Percentiles rank a stretch among this genome's conserved stretches.
phyloP scores from a whole-genome alignment of 2,888 invertebrate genomes.

The Caradrina kadenii region DNA sequence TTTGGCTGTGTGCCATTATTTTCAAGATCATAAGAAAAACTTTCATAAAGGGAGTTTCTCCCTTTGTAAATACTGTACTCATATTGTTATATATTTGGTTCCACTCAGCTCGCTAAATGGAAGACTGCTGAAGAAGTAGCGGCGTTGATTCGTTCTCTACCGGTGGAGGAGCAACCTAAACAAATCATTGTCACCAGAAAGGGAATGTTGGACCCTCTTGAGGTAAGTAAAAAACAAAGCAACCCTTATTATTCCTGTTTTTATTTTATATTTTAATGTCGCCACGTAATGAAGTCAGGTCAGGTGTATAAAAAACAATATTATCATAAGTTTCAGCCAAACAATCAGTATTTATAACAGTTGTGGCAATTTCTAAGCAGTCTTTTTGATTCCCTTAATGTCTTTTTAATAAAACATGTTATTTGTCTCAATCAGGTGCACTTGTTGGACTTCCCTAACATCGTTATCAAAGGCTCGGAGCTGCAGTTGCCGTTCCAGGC shows the following conservation, averaged over 20 bases:
- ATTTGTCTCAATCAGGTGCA: constrained; percentile 92
- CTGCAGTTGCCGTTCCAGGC: constrained; percentile 99
- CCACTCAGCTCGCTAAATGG: constrained; percentile 97
- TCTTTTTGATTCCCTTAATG: neutral
- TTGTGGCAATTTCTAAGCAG: too few species aligned
- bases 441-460: constrained; percentile 99
- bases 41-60: too few species aligned
- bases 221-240: constrained; percentile 84
- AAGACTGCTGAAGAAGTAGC: constrained; percentile 99
- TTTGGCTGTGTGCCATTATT: too few species aligned
- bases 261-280: too few species aligned
- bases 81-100: neutral
- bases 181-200: constrained; percentile 99
- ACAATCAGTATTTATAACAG: too few species aligned
- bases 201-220: constrained; percentile 99
- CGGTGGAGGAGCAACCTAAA: constrained; percentile 99
- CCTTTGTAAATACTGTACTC: too few species aligned
- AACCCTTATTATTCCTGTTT: too few species aligned
- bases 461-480: constrained; percentile 99
- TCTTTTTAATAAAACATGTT: neutral
- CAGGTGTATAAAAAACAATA: too few species aligned
- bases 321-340: too few species aligned
- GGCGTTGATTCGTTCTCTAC: constrained; percentile 99
- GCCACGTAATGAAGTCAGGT: too few species aligned
- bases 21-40: too few species aligned